Conservation (phyloP, 2,888 invertebrate genomes). For the Catocala sponsa region DNA sequence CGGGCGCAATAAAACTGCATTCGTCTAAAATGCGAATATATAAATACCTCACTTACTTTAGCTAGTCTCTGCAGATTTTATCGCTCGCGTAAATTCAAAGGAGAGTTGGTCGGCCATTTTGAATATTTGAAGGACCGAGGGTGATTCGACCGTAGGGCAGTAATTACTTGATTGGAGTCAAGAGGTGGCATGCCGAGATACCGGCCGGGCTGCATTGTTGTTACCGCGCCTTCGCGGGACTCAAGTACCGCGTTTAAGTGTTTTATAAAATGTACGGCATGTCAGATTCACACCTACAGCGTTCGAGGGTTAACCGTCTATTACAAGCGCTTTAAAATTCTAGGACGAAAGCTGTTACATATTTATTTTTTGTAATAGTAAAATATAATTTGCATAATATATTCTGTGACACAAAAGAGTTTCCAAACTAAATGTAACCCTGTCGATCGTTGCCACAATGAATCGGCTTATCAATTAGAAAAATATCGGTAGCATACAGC, state of each 20-base stretch:
- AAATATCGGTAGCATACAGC: conserved; percentile 70
- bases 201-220: conserved; percentile 74
- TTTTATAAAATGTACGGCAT: conserved; percentile 74
- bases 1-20: conserved; percentile 24
- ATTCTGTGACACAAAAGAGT: conserved; percentile 48
- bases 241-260: conserved; percentile 66
- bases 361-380: conserved; percentile 16
- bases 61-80: conserved; percentile 64
- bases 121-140: conserved; percentile 80
- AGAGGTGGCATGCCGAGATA: conserved; percentile 86
- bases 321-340: conserved; percentile 27
- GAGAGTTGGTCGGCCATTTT: conserved; percentile 79
- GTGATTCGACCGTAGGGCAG: conserved; percentile 84
- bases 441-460: conserved; percentile 53
- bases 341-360: conserved; percentile 21
- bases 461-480: conserved; percentile 72
- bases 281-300: conserved; percentile 79
- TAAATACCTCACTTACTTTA: conserved; percentile 16
- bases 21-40: conserved; percentile 10
- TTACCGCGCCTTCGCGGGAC: conserved; percentile 63
- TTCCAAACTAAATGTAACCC: conserved; percentile 57
- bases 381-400: conserved; percentile 49
- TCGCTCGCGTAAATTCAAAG: conserved; percentile 73
- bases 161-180: conserved; percentile 88
- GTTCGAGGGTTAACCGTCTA: conserved; percentile 80